Evolutionary conservation across 2,888 invertebrate genomes (phyloP).

Genomic region (Hipparchia sbordonii): DNA sequence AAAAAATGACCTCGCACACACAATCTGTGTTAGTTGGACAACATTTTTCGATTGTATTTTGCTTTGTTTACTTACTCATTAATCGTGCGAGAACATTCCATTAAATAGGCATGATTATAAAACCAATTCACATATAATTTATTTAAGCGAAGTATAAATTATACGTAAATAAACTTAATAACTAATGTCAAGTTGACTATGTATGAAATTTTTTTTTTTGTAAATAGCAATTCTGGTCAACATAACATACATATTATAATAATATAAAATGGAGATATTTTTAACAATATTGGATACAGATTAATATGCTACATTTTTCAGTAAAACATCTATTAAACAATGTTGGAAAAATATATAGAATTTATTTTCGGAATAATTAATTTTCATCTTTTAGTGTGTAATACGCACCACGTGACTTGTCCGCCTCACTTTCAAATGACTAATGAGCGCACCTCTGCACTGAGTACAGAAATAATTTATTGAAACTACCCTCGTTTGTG

Average conservation of each 20-base stretch:
- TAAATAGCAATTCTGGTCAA: conserved; percentile 50
- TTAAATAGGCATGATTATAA: conserved; percentile 16
- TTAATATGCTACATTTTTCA: not conserved
- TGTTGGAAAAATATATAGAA: not conserved
- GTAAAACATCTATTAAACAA: not conserved
- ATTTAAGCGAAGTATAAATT: conserved; percentile 57
- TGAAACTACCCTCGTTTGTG: not conserved
- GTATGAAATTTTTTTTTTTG: conserved; percentile 19
- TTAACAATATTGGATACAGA: not conserved
- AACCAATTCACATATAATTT: conserved; percentile 63
- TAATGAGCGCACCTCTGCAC: not conserved
- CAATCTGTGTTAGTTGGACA: not conserved
- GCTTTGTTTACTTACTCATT: not conserved
- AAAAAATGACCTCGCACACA: conserved; percentile 18
- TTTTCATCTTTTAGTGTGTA: too few relatives aligned
- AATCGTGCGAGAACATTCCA: conserved; percentile 66
- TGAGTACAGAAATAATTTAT: not conserved
- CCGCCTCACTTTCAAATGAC: not conserved
- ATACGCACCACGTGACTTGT: not conserved
- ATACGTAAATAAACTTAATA: conserved; percentile 63
- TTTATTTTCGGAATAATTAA: not conserved
- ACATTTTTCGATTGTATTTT: too few relatives aligned
- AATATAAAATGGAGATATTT: conserved; percentile 64
- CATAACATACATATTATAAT: conserved; percentile 44
- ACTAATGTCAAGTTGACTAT: conserved; percentile 59